These are phyloP conservation scores for Drosophila bocqueti DNA, from an alignment of 1,140 invertebrate genomes.

Conservation along the genomic window DNA sequence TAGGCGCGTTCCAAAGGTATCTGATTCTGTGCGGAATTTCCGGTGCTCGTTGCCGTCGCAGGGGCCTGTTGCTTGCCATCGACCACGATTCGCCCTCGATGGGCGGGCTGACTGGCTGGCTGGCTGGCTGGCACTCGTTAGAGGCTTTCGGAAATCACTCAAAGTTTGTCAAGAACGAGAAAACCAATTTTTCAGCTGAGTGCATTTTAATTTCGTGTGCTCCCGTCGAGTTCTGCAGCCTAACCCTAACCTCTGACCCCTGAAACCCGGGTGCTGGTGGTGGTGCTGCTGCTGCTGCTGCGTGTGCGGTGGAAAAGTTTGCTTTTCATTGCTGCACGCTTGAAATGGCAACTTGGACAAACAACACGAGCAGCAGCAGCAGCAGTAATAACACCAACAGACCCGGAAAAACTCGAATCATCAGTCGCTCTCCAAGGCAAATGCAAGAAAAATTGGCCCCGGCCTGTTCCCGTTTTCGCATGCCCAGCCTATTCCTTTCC, in stretches of 20 bases:
- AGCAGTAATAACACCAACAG: slow-evolving; percentile 28
- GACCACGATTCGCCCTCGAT: slow-evolving; percentile 2
- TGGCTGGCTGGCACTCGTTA: slow-evolving; percentile 53
- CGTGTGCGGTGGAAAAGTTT: slow-evolving; percentile 71
- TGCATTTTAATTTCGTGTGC: slow-evolving; percentile 83
- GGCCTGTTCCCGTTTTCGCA: slow-evolving; percentile 7
- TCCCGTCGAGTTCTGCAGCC: slow-evolving; percentile 55
- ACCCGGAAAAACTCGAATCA: slow-evolving; percentile 45
- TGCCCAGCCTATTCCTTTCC: slow-evolving; percentile 1
- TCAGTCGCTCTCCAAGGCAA: slow-evolving; percentile 28
- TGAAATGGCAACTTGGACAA: slow-evolving; percentile 84
- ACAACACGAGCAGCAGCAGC: slow-evolving; percentile 53
- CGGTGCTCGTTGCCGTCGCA: not conserved
- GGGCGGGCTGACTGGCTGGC: not conserved
- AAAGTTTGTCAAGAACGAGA: slow-evolving; percentile 82
- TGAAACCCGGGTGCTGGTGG: not conserved
- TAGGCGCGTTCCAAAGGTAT: slow-evolving; percentile 50
- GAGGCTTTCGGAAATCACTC: slow-evolving; percentile 83
- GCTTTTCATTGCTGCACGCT: slow-evolving; percentile 79
- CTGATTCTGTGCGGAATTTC: slow-evolving; percentile 18
- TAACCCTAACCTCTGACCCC: slow-evolving; percentile 23
- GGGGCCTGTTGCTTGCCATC: slow-evolving; percentile 48
- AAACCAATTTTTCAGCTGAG: slow-evolving; percentile 85
- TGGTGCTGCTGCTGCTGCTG: not conserved
- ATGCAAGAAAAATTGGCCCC: slow-evolving; percentile 63